Percentiles rank a stretch among this genome's conserved stretches.
Conservation (phyloP, 1,140 invertebrate genomes). For the Vanessa atalanta region DNA sequence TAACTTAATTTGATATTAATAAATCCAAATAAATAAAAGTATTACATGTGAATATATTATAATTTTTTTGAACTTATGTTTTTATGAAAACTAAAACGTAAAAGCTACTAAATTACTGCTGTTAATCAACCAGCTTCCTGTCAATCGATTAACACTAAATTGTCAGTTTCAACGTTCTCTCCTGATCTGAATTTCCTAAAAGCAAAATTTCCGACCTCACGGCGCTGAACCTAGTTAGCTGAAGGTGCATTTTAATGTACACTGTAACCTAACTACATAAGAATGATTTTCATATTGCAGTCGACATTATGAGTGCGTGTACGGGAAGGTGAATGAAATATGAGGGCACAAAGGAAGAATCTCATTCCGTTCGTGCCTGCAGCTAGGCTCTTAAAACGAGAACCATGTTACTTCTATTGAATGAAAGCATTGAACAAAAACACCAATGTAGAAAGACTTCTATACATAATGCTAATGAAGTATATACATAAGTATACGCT, state of each 20-base stretch:
- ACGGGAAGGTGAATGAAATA: conserved; percentile 67
- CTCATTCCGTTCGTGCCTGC: conserved; percentile 60
- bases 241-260: conserved; percentile 38
- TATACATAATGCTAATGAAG: not conserved
- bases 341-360: conserved; percentile 69
- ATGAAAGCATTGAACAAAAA: conserved; percentile 36
- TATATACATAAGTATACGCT: not conserved
- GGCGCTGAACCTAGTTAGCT: conserved; percentile 47
- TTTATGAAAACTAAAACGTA: too few species aligned
- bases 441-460: conserved; percentile 2
- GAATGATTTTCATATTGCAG: conserved; percentile 44
- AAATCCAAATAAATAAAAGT: too few species aligned
- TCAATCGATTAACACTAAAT: conserved; percentile 68
- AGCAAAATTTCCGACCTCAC: conserved; percentile 62
- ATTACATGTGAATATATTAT: too few species aligned
- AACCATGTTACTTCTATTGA: conserved; percentile 55
- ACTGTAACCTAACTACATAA: conserved; percentile 47
- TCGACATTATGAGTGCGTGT: conserved; percentile 48
- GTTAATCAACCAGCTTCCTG: conserved; percentile 55
- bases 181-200: conserved; percentile 57
- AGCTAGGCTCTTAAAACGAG: conserved; percentile 55
- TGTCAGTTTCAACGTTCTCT: conserved; percentile 58
- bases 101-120: not conserved
- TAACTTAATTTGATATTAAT: too few species aligned
- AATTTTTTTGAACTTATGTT: too few species aligned